phyloP scores from a whole-genome alignment of 2,888 invertebrate species.

The Deladenus siricidicola region DNA sequence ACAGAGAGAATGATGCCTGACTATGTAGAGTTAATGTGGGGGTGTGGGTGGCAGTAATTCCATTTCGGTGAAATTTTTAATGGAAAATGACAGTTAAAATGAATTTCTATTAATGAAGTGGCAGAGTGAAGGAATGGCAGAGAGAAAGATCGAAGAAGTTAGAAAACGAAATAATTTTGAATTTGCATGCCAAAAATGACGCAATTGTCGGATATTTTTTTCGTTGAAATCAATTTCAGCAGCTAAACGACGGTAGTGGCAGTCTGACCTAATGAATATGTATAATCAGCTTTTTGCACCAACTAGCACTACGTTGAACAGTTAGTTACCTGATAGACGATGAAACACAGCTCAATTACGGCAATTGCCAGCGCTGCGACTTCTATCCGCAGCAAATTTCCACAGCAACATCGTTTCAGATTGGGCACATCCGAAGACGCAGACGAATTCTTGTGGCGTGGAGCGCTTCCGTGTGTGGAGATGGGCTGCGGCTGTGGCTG shows the following conservation, averaged over 20 bases:
- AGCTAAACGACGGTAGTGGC: too few species aligned
- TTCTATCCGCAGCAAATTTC: neutral
- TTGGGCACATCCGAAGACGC: too few species aligned
- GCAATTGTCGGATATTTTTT: too few species aligned
- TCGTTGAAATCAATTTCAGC: too few species aligned
- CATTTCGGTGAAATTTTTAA: neutral
- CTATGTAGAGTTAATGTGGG: too few species aligned
- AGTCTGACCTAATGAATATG: neutral
- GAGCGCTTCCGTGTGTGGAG: neutral
- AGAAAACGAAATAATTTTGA: too few species aligned
- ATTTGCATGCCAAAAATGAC: too few species aligned
- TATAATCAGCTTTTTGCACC: neutral
- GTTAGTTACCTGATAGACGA: conserved; percentile 12
- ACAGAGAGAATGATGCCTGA: too few species aligned
- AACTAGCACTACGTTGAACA: too few species aligned
- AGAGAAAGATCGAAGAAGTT: too few species aligned
- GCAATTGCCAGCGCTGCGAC: neutral
- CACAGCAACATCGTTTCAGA: conserved; percentile 5
- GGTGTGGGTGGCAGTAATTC: neutral
- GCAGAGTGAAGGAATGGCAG: too few species aligned
- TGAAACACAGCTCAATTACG: conserved; percentile 2
- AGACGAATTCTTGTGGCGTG: neutral
- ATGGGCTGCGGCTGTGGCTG: neutral
- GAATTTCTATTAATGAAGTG: too few species aligned
- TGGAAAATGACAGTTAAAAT: neutral